A percentile compares a stretch with the other conserved stretches of the same genome.
Conservation (phyloP, 2,113 vertebrate species). For the Sterna hirundo region DNA sequence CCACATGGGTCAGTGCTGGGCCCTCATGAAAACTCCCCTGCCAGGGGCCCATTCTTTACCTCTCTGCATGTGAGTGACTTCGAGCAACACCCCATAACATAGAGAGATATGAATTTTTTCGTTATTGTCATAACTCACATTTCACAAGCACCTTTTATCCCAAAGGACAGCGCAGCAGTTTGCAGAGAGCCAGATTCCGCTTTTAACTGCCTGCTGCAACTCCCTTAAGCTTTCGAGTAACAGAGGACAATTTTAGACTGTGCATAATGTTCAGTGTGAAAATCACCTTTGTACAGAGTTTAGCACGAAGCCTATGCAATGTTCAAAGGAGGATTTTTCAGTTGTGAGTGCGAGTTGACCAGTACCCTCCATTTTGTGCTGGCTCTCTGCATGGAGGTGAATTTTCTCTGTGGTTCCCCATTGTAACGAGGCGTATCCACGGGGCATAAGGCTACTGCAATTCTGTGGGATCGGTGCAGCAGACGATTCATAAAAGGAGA, state of each 20-base stretch:
- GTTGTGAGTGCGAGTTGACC: neutral
- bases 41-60: neutral
- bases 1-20: neutral
- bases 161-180: neutral
- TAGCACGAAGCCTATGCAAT: neutral
- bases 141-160: conserved; percentile 23
- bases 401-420: neutral
- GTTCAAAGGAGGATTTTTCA: neutral
- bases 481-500: neutral
- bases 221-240: conserved; percentile 5
- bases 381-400: neutral
- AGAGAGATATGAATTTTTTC: neutral
- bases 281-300: conserved; percentile 1
- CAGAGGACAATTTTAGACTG: neutral
- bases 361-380: neutral
- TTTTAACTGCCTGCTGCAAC: neutral
- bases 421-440: accelerated
- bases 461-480: neutral
- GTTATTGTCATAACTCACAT: neutral
- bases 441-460: neutral
- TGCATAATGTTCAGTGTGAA: neutral
- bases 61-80: neutral
- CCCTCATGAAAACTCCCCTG: conserved; percentile 13
- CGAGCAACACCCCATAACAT: neutral
- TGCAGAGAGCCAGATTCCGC: neutral